Base-by-base conservation (phyloP, 2,888 invertebrate genomes). In the Sphinx pinastri region DNA sequence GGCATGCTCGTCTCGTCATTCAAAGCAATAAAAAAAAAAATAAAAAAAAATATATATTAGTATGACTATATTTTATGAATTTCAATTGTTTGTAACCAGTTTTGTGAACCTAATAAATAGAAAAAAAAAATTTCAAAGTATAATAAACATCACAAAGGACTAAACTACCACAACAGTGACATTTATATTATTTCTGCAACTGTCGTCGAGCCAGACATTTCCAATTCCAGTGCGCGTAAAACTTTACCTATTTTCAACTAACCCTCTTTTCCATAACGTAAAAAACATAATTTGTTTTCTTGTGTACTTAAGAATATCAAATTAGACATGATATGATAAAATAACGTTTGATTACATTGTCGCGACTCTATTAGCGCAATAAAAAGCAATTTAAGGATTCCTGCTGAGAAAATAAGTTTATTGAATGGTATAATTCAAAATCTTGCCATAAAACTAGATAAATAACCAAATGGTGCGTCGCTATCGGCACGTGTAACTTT, bases 251-350 rank as follows among this genome's bases (percentile, higher is more conserved):
- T 19, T 63, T 19, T 19, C 63, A 63, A 6, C 12, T 19, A 49
- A 13, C 49, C 25, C 63, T 13, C 16, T 45, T 60, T 47, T 49
- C 16, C 47, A 19, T 63, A 14, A 19, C 47, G 19, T 19, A n/a
- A 68, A 14, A 68, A 47, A 58, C 47, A 47, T 68, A 63, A 19
- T 47, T 16, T 63, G 49, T 63, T 63, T 63, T 45, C 60, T 60
- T 45, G n/a, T 16, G 14, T 60, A 16, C 47, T 60, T 60, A 47
- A 60, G 49, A 63, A 49, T 8, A 12, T 19, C 0, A 45, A 49
- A 63, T 49, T 47, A 49, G 49, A 63, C 11, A 8, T 54, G 55
- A 38, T 38, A 38, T 38, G 25, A 45, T 12, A 16, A 16, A 60
- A 63, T 49, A 14, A 47, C 13, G 13, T 63, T 63, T 63, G 63